phyloP scores from a whole-genome alignment of 64 coral and sea anemone species.

The Platygyra sinensis region DNA sequence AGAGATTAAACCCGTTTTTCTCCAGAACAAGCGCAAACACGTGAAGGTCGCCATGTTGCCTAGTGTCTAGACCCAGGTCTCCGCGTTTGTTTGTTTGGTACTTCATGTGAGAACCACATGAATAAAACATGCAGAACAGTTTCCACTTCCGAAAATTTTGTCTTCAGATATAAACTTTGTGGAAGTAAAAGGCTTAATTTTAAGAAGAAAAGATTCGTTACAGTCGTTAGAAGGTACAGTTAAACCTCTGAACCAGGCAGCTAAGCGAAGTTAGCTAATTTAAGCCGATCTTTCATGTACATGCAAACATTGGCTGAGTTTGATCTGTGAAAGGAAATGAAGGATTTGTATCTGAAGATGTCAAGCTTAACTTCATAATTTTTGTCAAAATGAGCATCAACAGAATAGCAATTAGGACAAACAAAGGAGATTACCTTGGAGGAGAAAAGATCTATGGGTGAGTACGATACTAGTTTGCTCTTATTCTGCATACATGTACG shows the following conservation, averaged over 20 bases:
- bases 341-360: neutral
- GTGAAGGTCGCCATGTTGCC: conserved; percentile 2
- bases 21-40: neutral
- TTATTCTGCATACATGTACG: neutral
- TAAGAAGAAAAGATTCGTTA: neutral
- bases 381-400: conserved; percentile 64
- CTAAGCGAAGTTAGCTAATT: neutral
- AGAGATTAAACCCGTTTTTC: neutral
- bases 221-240: neutral
- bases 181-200: neutral
- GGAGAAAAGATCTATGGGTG: conserved; percentile 84
- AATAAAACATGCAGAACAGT: too few relatives aligned
- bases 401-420: conserved; percentile 69
- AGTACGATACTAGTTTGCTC: neutral
- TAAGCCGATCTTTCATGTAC: neutral
- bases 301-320: neutral
- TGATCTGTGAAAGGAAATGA: too few relatives aligned
- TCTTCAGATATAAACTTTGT: neutral
- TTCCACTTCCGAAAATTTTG: too few relatives aligned
- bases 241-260: neutral
- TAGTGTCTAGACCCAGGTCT: neutral
- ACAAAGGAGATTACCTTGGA: conserved; percentile 83
- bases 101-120: neutral
- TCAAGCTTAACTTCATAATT: neutral
- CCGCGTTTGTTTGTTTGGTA: too few relatives aligned